Conservation (phyloP, 2,888 invertebrate genomes). For the Villa cingulata region DNA sequence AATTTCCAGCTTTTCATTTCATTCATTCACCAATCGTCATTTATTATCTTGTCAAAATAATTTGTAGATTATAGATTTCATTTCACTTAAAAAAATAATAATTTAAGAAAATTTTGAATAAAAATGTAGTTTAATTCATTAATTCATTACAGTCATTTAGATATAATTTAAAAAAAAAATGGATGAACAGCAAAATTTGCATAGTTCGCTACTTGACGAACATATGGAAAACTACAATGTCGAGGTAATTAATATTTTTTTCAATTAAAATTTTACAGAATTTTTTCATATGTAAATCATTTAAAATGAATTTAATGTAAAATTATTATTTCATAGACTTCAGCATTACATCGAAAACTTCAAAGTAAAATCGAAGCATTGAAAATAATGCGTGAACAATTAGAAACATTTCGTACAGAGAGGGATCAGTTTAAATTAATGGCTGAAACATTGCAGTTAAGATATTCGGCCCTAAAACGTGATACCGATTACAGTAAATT, state of each 20-base stretch:
- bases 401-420: constrained; percentile 65
- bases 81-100: too few relatives aligned
- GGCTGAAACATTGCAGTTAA: constrained; percentile 59
- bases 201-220: constrained; percentile 30
- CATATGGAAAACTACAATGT: constrained; percentile 37
- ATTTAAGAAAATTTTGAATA: too few relatives aligned
- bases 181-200: constrained; percentile 11
- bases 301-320: background rate
- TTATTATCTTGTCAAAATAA: too few relatives aligned
- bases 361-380: constrained; percentile 73
- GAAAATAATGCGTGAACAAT: constrained; percentile 59
- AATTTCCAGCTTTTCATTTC: too few relatives aligned
- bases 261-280: background rate
- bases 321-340: constrained; percentile 36
- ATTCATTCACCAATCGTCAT: too few relatives aligned
- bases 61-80: too few relatives aligned
- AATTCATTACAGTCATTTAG: too few relatives aligned
- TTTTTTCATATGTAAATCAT: too few relatives aligned
- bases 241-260: constrained; percentile 25
- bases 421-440: constrained; percentile 66
- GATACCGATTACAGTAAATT: constrained; percentile 28
- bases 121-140: too few relatives aligned
- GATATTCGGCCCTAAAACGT: constrained; percentile 38
- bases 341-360: constrained; percentile 54
- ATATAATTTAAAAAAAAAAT: background rate